Conservation (phyloP, 2,888 invertebrate species). For the Pyrochroa serraticornis region DNA sequence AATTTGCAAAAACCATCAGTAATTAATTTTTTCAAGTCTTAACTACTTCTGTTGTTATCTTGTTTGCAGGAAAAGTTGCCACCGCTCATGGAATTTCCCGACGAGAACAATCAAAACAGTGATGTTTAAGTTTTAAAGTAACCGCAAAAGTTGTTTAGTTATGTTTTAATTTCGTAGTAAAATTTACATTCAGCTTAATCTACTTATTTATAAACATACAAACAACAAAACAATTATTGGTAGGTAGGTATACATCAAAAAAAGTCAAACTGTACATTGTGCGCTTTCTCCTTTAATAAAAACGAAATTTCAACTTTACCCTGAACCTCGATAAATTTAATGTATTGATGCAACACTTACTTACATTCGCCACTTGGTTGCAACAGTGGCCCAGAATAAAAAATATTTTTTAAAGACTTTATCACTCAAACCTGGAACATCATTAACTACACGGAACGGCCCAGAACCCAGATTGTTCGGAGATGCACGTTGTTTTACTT, state of each 20-base stretch:
- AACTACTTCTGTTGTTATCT: background rate
- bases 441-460: too few relatives aligned
- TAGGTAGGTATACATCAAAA: slow-evolving; percentile 11
- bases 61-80: slow-evolving; percentile 8
- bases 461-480: too few relatives aligned
- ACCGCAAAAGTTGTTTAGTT: background rate
- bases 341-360: too few relatives aligned
- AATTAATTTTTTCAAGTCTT: slow-evolving; percentile 1
- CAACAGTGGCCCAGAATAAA: too few relatives aligned
- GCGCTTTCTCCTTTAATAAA: slow-evolving; percentile 24
- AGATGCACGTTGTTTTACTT: too few relatives aligned
- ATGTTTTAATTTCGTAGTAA: slow-evolving; percentile 28
- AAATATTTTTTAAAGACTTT: too few relatives aligned
- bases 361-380: too few relatives aligned
- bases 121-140: slow-evolving; percentile 1
- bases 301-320: slow-evolving; percentile 20
- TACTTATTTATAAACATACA: slow-evolving; percentile 31
- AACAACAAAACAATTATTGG: slow-evolving; percentile 30
- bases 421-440: too few relatives aligned
- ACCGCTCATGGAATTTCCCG: slow-evolving; percentile 3
- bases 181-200: slow-evolving; percentile 26
- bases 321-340: slow-evolving; percentile 10
- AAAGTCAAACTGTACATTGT: slow-evolving; percentile 31
- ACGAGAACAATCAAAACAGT: background rate
- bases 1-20: slow-evolving; percentile 26